Evolutionary conservation across 1,140 invertebrate genomes (phyloP).

Genomic region (Pinna nobilis): DNA sequence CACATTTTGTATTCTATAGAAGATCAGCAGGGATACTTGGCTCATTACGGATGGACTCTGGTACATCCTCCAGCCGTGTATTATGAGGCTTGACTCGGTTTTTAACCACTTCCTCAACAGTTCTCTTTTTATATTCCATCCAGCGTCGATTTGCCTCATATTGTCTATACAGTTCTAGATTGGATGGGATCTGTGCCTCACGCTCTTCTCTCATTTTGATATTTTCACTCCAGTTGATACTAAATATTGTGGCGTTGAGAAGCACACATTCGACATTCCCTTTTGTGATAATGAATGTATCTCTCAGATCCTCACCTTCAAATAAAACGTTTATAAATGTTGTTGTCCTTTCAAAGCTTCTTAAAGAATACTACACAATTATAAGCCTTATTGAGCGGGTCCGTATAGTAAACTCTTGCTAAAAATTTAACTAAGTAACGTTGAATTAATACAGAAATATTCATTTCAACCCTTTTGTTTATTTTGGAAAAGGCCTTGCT

Average conservation of each 20-base stretch:
- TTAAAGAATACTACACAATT: too few species aligned
- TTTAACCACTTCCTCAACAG: constrained; percentile 29
- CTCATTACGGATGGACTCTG: constrained; percentile 8
- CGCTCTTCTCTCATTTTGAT: constrained; percentile 3
- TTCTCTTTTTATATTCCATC: constrained; percentile 40
- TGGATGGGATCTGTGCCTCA: constrained; percentile 23
- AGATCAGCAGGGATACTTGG: constrained; percentile 16
- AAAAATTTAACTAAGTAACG: too few species aligned
- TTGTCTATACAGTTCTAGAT: constrained; percentile 7
- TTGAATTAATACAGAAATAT: too few species aligned
- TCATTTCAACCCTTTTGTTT: too few species aligned
- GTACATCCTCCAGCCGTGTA: constrained; percentile 31
- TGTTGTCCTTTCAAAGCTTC: too few species aligned
- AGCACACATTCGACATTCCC: constrained; percentile 28
- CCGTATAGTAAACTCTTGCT: too few species aligned
- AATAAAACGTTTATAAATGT: background rate
- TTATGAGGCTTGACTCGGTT: constrained; percentile 5
- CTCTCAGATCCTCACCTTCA: constrained; percentile 42
- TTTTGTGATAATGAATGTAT: constrained; percentile 38
- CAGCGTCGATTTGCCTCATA: constrained; percentile 33
- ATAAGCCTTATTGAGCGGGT: too few species aligned
- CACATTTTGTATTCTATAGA: background rate
- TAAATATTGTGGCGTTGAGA: constrained; percentile 33
- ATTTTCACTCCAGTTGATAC: constrained; percentile 26
- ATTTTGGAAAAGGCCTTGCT: too few species aligned